Evolutionary conservation across 2,888 invertebrate genomes (phyloP), one percentile per base, ranked within the genome.

Genomic region (Polydrusus pterygomalis): DNA sequence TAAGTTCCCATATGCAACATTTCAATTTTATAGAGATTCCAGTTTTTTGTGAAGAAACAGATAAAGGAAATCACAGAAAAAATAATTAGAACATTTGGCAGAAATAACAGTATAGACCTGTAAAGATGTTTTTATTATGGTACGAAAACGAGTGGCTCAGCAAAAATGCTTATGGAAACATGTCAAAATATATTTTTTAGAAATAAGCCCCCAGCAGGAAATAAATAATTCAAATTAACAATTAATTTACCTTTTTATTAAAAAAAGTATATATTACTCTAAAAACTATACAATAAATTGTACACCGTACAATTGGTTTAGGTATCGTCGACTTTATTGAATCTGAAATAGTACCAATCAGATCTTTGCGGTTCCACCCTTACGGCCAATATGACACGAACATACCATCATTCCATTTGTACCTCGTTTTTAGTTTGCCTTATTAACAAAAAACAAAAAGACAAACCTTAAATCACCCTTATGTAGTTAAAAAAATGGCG

Each of bases 391-490:
- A 47, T 65, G 56, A 60, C 38, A 62, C 15, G 25, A 43, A 73
- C 34, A n/a, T 67, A 43, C 30, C 11, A 45, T 18, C 69, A 10
- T 43, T 63, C 58, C 58, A n/a, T 70, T 70, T 64, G 75, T 70
- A 69, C 65, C 25, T 56, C 71, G 17, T 40, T 34, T 63, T 65
- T 70, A 77, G 78, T 80, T 79, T 77, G 75, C 71, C 81, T 80
- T 79, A 75, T 77, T 72, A 80, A 80, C 76, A 80, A 80, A 79
- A 76, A 81, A 82, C 81, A 82, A 76, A 67, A 72, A 80, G 80
- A 75, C 77, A 77, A 79, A 81, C 78, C 67, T 73, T 72, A 58
- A 71, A 70, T 72, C 47, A 68, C 73, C 65, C 69, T 73, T 75
- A 75, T 58, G 20, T 51, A 70, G 63, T 70, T 64, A 64, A 67